Conservation (phyloP, 2,113 vertebrate genomes). For the Tetraodon nigroviridis region DNA sequence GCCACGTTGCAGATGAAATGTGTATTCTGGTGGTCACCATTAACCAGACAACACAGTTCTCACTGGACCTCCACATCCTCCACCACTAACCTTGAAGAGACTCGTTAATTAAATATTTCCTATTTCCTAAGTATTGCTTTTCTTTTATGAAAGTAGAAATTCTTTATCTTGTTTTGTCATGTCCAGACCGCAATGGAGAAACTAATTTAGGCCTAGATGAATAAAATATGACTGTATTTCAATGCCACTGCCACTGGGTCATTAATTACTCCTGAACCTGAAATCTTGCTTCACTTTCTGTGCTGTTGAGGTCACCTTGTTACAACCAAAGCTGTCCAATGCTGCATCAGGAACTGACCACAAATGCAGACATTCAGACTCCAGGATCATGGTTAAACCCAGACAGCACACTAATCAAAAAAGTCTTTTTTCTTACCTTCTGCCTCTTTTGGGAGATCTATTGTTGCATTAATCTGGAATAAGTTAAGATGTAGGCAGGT, state of each 20-base stretch:
- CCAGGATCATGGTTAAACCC: slow-evolving; percentile 32
- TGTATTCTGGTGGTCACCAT: too few species aligned
- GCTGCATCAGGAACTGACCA: slow-evolving; percentile 34
- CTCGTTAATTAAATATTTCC: too few species aligned
- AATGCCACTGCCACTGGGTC: slow-evolving; percentile 16
- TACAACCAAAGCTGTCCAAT: slow-evolving; percentile 19
- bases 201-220: neutral
- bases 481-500: slow-evolving; percentile 9
- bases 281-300: slow-evolving; percentile 1
- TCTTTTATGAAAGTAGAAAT: too few species aligned
- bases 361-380: slow-evolving; percentile 44
- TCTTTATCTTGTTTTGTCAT: too few species aligned
- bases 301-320: slow-evolving; percentile 35
- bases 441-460: slow-evolving; percentile 19
- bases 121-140: too few species aligned
- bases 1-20: too few species aligned
- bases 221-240: neutral
- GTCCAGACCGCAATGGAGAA: neutral
- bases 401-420: slow-evolving; percentile 47
- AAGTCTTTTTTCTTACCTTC: slow-evolving; percentile 22
- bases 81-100: too few species aligned
- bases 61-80: too few species aligned
- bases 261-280: slow-evolving; percentile 30
- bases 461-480: slow-evolving; percentile 12
- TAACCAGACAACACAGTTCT: too few species aligned